These are phyloP conservation scores for Ptychodera flava DNA, from an alignment of 35 echinoderm and acorn worm genomes.

Conservation along the genomic window DNA sequence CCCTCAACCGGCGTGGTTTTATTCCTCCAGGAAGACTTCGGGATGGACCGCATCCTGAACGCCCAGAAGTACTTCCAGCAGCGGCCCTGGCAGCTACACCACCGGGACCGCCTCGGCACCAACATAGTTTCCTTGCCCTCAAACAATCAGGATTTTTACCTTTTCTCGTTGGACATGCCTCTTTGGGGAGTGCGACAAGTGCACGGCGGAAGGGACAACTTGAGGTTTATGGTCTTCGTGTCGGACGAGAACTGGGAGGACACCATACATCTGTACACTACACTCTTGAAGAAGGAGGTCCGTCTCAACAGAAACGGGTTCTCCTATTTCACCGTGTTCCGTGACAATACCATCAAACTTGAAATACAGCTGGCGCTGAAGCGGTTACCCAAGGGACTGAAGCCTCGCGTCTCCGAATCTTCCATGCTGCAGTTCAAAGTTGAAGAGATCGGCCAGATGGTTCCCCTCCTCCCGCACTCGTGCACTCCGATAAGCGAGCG, in stretches of 20 bases:
- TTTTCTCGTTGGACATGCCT: slow-evolving; percentile 43
- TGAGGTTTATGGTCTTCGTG: slow-evolving; percentile 55
- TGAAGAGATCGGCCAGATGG: slow-evolving; percentile 41
- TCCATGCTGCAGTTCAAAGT: slow-evolving; percentile 61
- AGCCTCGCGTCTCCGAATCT: slow-evolving; percentile 28
- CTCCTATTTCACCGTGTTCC: slow-evolving; percentile 51
- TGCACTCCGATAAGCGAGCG: slow-evolving; percentile 55
- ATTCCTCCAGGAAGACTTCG: slow-evolving; percentile 56
- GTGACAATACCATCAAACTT: slow-evolving; percentile 25
- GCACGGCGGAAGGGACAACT: slow-evolving; percentile 35
- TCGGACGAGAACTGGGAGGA: slow-evolving; percentile 46
- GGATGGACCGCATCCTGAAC: slow-evolving; percentile 39
- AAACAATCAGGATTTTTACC: slow-evolving; percentile 66
- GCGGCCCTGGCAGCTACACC: slow-evolving; percentile 51
- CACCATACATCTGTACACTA: slow-evolving; percentile 38
- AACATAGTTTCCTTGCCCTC: slow-evolving; percentile 42
- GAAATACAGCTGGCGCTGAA: slow-evolving; percentile 60
- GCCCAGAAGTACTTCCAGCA: slow-evolving; percentile 41
- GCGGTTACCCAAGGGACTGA: slow-evolving; percentile 22
- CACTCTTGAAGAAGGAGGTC: slow-evolving; percentile 36
- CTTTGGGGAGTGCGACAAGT: slow-evolving; percentile 65
- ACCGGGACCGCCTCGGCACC: slow-evolving; percentile 32
- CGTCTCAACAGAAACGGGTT: slow-evolving; percentile 53
- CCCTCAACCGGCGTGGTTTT: slow-evolving; percentile 39
- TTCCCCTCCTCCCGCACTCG: slow-evolving; percentile 34